Evolutionary conservation across 1,140 invertebrate genomes (phyloP).

Genomic region (Orussus abietinus): DNA sequence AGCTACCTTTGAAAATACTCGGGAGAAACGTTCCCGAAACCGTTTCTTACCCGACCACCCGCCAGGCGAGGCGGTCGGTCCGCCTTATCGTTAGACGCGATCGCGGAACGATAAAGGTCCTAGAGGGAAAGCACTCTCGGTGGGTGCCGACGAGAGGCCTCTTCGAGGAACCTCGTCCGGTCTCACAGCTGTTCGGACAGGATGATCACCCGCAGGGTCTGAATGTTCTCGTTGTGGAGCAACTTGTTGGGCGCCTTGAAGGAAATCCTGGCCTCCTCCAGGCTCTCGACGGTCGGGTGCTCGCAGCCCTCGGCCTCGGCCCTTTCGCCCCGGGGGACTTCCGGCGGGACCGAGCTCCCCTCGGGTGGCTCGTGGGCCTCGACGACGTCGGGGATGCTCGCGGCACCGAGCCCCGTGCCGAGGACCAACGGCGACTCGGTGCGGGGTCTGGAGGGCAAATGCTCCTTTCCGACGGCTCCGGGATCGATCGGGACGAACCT

Average conservation of each 20-base stretch:
- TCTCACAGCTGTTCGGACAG: constrained; percentile 50
- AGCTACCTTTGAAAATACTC: too few species aligned
- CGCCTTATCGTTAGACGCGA: constrained; percentile 9
- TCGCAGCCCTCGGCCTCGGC: constrained; percentile 51
- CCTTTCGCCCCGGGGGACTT: constrained; percentile 35
- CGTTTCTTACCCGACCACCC: too few species aligned
- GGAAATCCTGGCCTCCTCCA: constrained; percentile 35
- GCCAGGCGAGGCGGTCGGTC: too few species aligned
- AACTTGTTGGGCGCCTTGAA: constrained; percentile 38
- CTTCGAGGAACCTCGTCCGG: constrained; percentile 6
- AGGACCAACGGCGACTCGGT: constrained; percentile 22
- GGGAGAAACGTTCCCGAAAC: too few species aligned
- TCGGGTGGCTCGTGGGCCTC: constrained; percentile 29
- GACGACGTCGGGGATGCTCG: constrained; percentile 41
- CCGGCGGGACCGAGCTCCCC: neutral
- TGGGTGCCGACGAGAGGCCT: neutral
- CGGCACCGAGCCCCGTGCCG: too few species aligned
- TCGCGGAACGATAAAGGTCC: constrained; percentile 1
- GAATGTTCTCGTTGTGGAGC: constrained; percentile 46
- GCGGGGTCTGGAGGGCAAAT: too few species aligned
- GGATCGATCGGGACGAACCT: constrained; percentile 2
- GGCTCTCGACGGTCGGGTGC: constrained; percentile 34
- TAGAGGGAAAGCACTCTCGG: neutral
- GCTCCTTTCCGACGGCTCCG: too few species aligned
- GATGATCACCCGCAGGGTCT: constrained; percentile 50